Conservation (phyloP, 2,797 vertebrate species). For the Enteromius fasciolatus region DNA sequence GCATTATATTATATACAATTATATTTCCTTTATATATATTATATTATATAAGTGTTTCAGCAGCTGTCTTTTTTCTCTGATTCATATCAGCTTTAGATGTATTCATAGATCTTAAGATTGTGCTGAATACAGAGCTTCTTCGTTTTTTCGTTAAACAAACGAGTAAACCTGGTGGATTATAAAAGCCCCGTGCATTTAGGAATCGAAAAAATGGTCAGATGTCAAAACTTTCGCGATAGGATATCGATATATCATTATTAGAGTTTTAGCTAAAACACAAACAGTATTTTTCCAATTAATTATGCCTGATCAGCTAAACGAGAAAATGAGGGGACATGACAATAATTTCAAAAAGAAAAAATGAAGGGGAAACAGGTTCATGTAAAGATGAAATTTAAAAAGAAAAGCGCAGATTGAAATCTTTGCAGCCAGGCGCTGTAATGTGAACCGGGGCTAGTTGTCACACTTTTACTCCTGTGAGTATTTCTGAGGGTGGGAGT, state of each 20-base stretch:
- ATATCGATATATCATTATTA: background rate
- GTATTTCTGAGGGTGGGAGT: background rate
- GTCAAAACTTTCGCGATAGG: background rate
- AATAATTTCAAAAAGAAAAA: background rate
- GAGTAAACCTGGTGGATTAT: background rate
- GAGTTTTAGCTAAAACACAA: background rate
- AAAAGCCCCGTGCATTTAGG: background rate
- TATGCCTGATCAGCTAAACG: background rate
- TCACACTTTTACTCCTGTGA: background rate
- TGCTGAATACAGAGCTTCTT: background rate
- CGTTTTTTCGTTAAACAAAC: slow-evolving; percentile 6
- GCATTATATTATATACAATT: background rate
- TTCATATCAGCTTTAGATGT: background rate
- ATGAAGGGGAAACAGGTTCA: no score
- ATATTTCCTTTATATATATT: background rate
- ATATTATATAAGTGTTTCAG: background rate
- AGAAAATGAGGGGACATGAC: background rate
- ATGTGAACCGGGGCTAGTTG: slow-evolving; percentile 7
- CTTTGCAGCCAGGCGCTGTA: background rate
- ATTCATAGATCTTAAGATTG: background rate
- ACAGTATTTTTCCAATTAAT: background rate
- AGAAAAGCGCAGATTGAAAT: background rate
- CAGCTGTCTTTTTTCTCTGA: background rate
- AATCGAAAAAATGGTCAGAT: slow-evolving; percentile 1
- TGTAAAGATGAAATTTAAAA: background rate